phyloP scores from a whole-genome alignment of 2,797 vertebrate species.

The Sphenopsis melanotis region DNA sequence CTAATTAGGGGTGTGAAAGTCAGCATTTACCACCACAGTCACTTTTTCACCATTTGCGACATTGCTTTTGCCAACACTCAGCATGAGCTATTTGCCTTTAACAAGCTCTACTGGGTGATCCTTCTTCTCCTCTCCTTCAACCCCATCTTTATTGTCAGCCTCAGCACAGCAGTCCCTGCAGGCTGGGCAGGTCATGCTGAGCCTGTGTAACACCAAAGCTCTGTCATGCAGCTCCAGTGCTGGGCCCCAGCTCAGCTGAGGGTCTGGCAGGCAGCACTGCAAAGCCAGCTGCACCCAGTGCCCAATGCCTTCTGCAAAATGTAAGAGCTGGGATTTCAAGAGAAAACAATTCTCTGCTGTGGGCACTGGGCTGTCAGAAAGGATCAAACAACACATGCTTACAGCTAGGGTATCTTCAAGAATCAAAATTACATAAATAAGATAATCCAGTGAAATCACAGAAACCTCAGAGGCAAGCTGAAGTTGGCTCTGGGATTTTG shows the following conservation, averaged over 20 bases:
- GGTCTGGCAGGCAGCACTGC: neutral
- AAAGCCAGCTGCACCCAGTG: neutral
- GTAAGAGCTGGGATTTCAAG: neutral
- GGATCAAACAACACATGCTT: neutral
- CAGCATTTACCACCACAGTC: neutral
- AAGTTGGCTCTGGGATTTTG: neutral
- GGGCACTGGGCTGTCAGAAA: neutral
- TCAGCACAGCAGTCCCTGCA: neutral
- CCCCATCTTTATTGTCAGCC: neutral
- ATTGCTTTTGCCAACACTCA: neutral
- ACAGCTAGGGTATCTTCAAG: neutral
- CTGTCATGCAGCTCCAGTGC: neutral
- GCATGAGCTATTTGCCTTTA: neutral
- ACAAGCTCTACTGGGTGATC: neutral
- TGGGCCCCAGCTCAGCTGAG: neutral
- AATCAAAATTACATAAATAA: neutral
- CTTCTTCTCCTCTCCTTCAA: accelerated
- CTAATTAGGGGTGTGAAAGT: neutral
- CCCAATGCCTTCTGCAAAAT: neutral
- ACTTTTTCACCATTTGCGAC: neutral
- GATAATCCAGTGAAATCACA: neutral
- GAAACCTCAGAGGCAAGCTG: neutral
- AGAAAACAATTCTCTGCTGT: neutral
- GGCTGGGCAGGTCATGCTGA: neutral
- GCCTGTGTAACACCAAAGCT: neutral